Evolutionary conservation across 2,888 invertebrate genomes (phyloP).

Genomic region (Loripinus fragilis): DNA sequence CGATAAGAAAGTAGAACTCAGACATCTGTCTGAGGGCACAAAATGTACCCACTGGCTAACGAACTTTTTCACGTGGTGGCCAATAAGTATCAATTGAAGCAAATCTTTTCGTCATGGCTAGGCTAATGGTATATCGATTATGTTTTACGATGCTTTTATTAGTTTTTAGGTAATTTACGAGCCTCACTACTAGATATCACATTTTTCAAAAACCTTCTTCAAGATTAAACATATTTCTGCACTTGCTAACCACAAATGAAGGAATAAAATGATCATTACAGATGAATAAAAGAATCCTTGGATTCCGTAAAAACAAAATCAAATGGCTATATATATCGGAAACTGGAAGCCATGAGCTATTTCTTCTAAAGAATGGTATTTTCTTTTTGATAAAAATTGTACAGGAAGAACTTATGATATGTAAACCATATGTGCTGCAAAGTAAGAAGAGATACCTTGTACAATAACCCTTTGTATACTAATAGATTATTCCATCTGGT

Average conservation of each 20-base stretch:
- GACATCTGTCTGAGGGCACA: too few species aligned
- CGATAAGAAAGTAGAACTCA: too few species aligned
- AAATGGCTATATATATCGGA: conserved; percentile 12
- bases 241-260: conserved; percentile 16
- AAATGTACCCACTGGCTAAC: too few species aligned
- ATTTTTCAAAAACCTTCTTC: conserved; percentile 9
- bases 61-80: too few species aligned
- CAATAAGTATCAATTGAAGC: conserved; percentile 38
- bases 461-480: too few species aligned
- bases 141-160: conserved; percentile 30
- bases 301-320: conserved; percentile 11
- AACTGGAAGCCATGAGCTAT: not conserved
- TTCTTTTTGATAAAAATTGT: too few species aligned
- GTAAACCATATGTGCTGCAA: too few species aligned
- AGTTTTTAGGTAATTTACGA: conserved; percentile 16
- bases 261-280: conserved; percentile 13
- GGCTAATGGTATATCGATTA: conserved; percentile 52
- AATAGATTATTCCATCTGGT: too few species aligned
- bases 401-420: too few species aligned
- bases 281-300: conserved; percentile 10
- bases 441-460: too few species aligned
- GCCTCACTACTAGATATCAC: conserved; percentile 4
- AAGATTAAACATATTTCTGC: conserved; percentile 18
- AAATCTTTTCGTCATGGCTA: conserved; percentile 52
- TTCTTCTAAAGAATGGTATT: too few species aligned